Evolutionary conservation across 2,113 vertebrate genomes (phyloP), one percentile per base, ranked within the genome.

Genomic region (Triplophysa dalaica): DNA sequence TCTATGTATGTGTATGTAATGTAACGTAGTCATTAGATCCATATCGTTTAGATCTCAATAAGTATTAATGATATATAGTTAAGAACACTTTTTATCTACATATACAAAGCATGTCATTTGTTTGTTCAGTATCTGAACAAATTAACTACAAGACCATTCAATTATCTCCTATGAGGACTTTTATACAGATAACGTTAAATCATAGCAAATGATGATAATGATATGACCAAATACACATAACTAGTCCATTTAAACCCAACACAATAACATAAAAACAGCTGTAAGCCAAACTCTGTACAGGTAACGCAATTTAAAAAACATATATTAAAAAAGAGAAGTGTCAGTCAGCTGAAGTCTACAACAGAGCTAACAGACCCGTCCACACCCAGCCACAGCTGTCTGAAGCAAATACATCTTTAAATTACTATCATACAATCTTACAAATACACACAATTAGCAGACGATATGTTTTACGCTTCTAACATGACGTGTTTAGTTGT

Each of bases 351-450:
- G 29, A 33, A 48, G 60, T 45, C 48, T 29, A 52, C 45, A 75
- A 33, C 74, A 65, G 74, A 14, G 43, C 62, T 33, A 73, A 52
- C 13, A 75, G 45, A 24, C 33, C 62, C 24, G 74, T 77, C 74
- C 74, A 65, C 74, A 77, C 74, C 74, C 74, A 77, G 33, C 29
- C 17, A 77, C 62, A 77, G 62, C 45, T 50, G 74, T 52, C 74
- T 24, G 72, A 41, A 7, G 24, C 21, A 8, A 3, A 75, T 43
- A 43, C 58, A 1, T 63, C 16, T 29, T 17, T 16, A 75, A 21
- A 63, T 63, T 24, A 29, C 19, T 29, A 45, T 7, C 38, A 63
- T 2, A 45, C 13, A 10, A 2, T 43, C n/a, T 24, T 17, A 73
- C 5, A 16, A 24, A 61, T 73, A 19, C 38, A 16, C 17, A 43